Evolutionary conservation across 2,888 invertebrate genomes (phyloP).

Genomic region (Maniola hyperantus): DNA sequence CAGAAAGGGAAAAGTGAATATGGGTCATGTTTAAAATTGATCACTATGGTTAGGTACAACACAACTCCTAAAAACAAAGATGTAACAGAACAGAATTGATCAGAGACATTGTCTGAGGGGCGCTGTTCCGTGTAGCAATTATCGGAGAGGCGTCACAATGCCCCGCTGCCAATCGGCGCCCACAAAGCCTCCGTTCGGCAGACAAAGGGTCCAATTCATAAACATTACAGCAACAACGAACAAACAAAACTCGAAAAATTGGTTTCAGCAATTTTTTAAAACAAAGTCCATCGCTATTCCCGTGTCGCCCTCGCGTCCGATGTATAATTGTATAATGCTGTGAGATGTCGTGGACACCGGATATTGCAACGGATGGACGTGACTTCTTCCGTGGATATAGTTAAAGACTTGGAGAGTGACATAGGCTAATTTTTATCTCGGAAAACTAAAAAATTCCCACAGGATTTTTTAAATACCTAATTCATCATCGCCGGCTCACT

Average conservation of each 20-base stretch:
- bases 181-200: constrained; percentile 6
- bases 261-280: neutral
- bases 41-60: neutral
- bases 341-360: too few relatives aligned
- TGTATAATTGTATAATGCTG: too few relatives aligned
- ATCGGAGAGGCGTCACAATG: constrained; percentile 1
- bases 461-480: too few relatives aligned
- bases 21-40: neutral
- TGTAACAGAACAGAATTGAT: neutral
- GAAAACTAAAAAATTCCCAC: too few relatives aligned
- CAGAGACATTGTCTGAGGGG: neutral
- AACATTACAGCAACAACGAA: neutral
- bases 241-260: neutral
- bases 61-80: neutral
- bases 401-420: too few relatives aligned
- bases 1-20: too few relatives aligned
- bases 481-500: too few relatives aligned
- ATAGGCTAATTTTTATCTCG: too few relatives aligned
- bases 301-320: too few relatives aligned
- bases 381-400: too few relatives aligned
- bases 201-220: constrained; percentile 10
- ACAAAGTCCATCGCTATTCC: neutral
- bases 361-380: too few relatives aligned
- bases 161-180: constrained; percentile 2
- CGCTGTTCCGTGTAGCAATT: neutral